Base-by-base conservation (phyloP, 2,888 invertebrate genomes). In the Chalcosyrphus nemorum region DNA sequence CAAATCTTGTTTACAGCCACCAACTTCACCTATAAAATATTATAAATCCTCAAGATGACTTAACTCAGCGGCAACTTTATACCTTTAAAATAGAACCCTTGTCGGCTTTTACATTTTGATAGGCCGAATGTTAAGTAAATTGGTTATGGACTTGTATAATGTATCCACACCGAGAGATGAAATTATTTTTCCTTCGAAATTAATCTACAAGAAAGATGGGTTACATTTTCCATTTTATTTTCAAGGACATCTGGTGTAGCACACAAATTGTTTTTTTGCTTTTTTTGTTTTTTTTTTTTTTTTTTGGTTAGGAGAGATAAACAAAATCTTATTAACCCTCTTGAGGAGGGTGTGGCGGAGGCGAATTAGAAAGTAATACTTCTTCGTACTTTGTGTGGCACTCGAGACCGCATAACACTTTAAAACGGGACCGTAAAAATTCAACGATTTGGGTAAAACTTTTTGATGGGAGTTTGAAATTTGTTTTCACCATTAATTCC, bases 381-480 rank as follows among this genome's bases (percentile, higher is more conserved):
- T 57, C 43, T 61, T 63, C 47, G 47, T 56, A 50, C 50, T 75
- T 65, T 41, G 43, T 43, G 38, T 27, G 63, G 54, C 21, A 45
- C 68, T 74, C 38, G n/a, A 74, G 68, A 50, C 61, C 61, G 29
- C 68, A 50, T 68, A 75, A 68, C 54, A 80, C 54, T 61, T 68
- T 80, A 68, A 75, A 52, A 59, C 57, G 54, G 54, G 50, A 74
- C 32, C 74, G 72, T 80, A 74, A 75, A 63, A 75, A 75, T 75
- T 61, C 63, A 75, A 56, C 63, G 50, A 56, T 75, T 75, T 81
- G 15, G 45, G 56, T 5, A 32, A 52, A 81, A 76, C 29, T 81
- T 81, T 81, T 81, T 81, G 70, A 81, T 76, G 76, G 15, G 43
- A 81, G 70, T 81, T 81, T 52, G 43, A 76, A 76, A 65, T 71